These are phyloP conservation scores for Temnothorax ravouxi DNA, from an alignment of 2,888 invertebrate species.

Conservation along the genomic window DNA sequence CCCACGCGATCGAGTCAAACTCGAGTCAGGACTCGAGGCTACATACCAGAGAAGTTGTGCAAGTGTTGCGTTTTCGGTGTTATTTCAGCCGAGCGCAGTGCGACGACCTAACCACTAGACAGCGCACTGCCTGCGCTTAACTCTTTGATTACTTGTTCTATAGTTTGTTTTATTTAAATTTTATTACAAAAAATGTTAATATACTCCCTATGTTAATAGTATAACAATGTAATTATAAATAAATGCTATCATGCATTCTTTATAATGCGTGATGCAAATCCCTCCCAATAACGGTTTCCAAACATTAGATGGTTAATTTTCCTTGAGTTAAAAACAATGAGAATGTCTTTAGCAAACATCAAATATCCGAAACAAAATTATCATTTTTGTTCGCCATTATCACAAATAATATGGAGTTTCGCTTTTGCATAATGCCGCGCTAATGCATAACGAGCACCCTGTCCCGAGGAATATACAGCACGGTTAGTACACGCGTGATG, in stretches of 20 bases:
- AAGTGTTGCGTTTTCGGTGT: constrained; percentile 44
- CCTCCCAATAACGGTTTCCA: too few relatives aligned
- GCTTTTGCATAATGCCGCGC: too few relatives aligned
- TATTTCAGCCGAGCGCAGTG: background rate
- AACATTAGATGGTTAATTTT: background rate
- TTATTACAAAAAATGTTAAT: background rate
- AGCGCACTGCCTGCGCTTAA: background rate
- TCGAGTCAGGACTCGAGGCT: constrained; percentile 44
- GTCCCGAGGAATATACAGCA: background rate
- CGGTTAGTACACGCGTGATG: constrained; percentile 18
- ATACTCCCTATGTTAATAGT: background rate
- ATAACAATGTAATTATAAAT: too few relatives aligned
- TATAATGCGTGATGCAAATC: background rate
- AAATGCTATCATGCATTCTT: too few relatives aligned
- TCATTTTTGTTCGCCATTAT: background rate
- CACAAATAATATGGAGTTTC: constrained; percentile 24
- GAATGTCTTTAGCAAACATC: background rate
- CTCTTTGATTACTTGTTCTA: background rate
- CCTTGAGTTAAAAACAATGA: background rate
- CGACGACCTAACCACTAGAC: background rate
- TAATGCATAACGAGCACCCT: constrained; percentile 35
- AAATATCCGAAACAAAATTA: constrained; percentile 4
- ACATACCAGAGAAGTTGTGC: constrained; percentile 54
- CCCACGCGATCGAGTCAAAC: constrained; percentile 68
- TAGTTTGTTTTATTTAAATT: too few relatives aligned